These are phyloP conservation scores for Anastatus disparis DNA, from an alignment of 1,140 invertebrate genomes.

Conservation along the genomic window DNA sequence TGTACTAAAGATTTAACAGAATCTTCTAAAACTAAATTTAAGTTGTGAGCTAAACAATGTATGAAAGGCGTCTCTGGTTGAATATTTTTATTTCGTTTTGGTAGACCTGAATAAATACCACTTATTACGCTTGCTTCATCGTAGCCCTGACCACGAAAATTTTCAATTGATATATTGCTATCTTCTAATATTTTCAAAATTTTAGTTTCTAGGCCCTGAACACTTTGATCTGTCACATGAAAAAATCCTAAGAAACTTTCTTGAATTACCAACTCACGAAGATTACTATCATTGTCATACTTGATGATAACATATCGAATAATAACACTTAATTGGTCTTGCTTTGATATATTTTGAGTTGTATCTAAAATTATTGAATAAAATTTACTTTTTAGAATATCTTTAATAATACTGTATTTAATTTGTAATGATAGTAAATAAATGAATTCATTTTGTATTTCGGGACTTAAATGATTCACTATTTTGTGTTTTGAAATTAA, in stretches of 20 bases:
- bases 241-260: constrained; percentile 44
- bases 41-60: constrained; percentile 52
- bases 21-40: constrained; percentile 52
- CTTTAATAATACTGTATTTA: constrained; percentile 36
- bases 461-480: constrained; percentile 40
- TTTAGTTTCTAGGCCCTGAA: constrained; percentile 46
- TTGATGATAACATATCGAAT: constrained; percentile 42
- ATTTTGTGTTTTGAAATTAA: constrained; percentile 35
- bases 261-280: constrained; percentile 35
- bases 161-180: constrained; percentile 11
- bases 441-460: constrained; percentile 50
- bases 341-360: constrained; percentile 47
- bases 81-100: constrained; percentile 47
- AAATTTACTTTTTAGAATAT: constrained; percentile 46
- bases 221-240: constrained; percentile 43
- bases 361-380: too few relatives aligned
- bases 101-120: constrained; percentile 48
- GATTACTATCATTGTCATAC: constrained; percentile 37
- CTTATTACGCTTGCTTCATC: constrained; percentile 52
- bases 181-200: too few relatives aligned
- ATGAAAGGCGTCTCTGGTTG: constrained; percentile 44
- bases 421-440: constrained; percentile 42
- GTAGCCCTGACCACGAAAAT: constrained; percentile 51
- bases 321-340: constrained; percentile 45
- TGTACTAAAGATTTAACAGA: constrained; percentile 44